Percentiles rank a stretch among this genome's conserved stretches.
Conservation (phyloP, 2,888 invertebrate genomes). For the Pantelozetes paolii region DNA sequence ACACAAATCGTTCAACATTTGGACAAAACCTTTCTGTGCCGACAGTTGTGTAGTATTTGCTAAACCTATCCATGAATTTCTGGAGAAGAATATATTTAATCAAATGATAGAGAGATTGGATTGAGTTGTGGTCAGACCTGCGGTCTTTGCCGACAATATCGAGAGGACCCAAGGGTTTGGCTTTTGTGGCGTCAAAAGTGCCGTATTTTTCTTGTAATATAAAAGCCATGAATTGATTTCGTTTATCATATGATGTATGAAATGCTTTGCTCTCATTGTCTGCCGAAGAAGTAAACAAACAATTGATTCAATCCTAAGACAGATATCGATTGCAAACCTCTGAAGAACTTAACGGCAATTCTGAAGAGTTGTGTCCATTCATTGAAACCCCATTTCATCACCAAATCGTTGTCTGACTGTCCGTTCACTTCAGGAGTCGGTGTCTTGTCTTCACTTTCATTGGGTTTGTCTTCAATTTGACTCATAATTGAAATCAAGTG, state of each 20-base stretch:
- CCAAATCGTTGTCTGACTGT: constrained; percentile 3
- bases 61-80: constrained; percentile 85
- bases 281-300: constrained; percentile 54
- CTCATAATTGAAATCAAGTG: constrained; percentile 1
- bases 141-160: constrained; percentile 93
- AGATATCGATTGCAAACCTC: constrained; percentile 62
- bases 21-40: constrained; percentile 88
- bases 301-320: constrained; percentile 43
- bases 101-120: constrained; percentile 34
- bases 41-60: constrained; percentile 78
- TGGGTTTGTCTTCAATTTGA: background rate
- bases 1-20: constrained; percentile 77
- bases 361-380: constrained; percentile 72
- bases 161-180: constrained; percentile 79
- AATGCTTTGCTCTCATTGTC: constrained; percentile 98
- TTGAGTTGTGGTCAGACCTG: constrained; percentile 56
- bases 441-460: background rate
- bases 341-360: constrained; percentile 82
- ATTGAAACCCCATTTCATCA: constrained; percentile 54
- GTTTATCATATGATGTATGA: constrained; percentile 88
- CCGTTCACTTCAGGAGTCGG: background rate
- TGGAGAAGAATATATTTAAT: constrained; percentile 49
- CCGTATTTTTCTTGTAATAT: constrained; percentile 88
- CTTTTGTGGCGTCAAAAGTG: constrained; percentile 65
- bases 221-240: constrained; percentile 81